Conservation (phyloP, 2,888 invertebrate genomes). For the Thyatira batis region DNA sequence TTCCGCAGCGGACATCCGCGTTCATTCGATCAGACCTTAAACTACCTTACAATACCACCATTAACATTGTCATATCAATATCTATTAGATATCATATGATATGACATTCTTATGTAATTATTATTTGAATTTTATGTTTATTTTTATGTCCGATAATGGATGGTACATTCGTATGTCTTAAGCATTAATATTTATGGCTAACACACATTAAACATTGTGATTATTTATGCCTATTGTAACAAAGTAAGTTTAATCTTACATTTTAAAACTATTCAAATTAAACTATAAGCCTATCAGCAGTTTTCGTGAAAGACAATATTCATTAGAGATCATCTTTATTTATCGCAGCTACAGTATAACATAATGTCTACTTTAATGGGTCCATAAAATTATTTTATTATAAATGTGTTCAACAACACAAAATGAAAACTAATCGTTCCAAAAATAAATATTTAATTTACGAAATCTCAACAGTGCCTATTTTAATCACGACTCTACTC, state of each 20-base stretch:
- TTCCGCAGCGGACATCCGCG: not conserved
- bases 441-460: conserved; percentile 36
- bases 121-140: conserved; percentile 1
- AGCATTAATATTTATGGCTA: not conserved
- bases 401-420: conserved; percentile 5
- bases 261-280: too few relatives aligned
- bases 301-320: not conserved
- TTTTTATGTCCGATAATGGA: not conserved
- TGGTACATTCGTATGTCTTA: not conserved
- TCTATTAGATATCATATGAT: not conserved
- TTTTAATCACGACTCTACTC: conserved; percentile 36
- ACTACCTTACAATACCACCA: not conserved
- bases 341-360: too few relatives aligned
- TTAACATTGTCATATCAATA: not conserved
- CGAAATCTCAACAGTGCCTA: conserved; percentile 20
- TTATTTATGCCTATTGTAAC: too few relatives aligned
- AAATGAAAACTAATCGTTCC: conserved; percentile 28
- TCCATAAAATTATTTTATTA: not conserved
- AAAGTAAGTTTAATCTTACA: too few relatives aligned
- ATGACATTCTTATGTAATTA: not conserved
- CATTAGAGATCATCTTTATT: too few relatives aligned
- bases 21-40: not conserved
- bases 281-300: too few relatives aligned
- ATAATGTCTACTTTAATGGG: not conserved
- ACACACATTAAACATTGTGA: not conserved